Conservation (phyloP, 1,140 invertebrate species). For the Tetranychus urticae region DNA sequence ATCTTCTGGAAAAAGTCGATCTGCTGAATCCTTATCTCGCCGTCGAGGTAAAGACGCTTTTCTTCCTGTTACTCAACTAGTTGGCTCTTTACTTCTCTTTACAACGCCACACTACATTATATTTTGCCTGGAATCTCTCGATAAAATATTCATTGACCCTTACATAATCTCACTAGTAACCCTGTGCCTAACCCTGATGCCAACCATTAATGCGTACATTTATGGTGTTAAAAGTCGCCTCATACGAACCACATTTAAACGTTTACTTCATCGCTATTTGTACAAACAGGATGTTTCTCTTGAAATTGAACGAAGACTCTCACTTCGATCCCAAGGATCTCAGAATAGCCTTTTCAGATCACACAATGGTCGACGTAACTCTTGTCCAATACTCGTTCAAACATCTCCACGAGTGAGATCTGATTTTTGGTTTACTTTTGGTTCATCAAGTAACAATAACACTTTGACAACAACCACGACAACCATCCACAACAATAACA, state of each 20-base stretch:
- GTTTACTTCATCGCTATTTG: slow-evolving; percentile 52
- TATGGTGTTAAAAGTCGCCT: slow-evolving; percentile 48
- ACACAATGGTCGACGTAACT: neutral
- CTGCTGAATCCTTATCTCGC: neutral
- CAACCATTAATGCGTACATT: slow-evolving; percentile 42
- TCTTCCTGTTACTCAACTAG: slow-evolving; percentile 38
- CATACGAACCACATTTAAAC: slow-evolving; percentile 37
- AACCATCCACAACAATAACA: too few species aligned
- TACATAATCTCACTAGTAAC: slow-evolving; percentile 32
- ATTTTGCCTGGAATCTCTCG: slow-evolving; percentile 34
- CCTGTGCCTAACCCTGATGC: slow-evolving; percentile 36
- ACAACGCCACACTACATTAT: slow-evolving; percentile 46
- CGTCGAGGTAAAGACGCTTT: slow-evolving; percentile 29
- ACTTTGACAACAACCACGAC: too few species aligned
- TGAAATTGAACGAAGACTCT: slow-evolving; percentile 17
- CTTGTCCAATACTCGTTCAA: neutral
- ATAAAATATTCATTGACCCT: slow-evolving; percentile 13
- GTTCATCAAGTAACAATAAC: neutral
- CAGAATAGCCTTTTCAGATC: neutral
- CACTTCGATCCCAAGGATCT: slow-evolving; percentile 1
- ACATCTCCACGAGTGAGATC: neutral
- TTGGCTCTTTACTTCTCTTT: slow-evolving; percentile 39
- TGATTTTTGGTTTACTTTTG: neutral
- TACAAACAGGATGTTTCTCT: slow-evolving; percentile 49
- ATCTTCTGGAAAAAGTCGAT: too few species aligned